These are phyloP conservation scores for Nesogale talazaci DNA, from an alignment of 2,113 vertebrate genomes.

Conservation along the genomic window DNA sequence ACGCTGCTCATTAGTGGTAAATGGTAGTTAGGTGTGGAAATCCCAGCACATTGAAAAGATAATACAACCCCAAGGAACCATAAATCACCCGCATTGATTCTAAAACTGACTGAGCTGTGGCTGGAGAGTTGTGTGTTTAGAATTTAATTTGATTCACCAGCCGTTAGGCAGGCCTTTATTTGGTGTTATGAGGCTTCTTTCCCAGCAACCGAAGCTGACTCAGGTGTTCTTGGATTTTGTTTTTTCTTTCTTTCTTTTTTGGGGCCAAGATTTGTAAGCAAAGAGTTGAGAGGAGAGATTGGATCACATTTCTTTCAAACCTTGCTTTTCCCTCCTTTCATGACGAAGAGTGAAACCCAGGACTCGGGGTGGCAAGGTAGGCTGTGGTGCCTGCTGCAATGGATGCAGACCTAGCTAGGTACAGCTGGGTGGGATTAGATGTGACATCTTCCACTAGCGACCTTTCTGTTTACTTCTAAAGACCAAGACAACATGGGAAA, in stretches of 20 bases:
- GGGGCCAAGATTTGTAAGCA: neutral
- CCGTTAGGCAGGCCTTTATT: constrained; percentile 75
- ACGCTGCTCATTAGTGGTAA: constrained; percentile 76
- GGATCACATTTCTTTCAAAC: constrained; percentile 10
- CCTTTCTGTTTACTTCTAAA: neutral
- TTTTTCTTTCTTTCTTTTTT: neutral
- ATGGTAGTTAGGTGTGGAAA: constrained; percentile 73
- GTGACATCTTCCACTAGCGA: constrained; percentile 13
- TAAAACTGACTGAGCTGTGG: constrained; percentile 78
- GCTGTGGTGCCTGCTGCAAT: neutral
- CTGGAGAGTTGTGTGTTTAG: constrained; percentile 78
- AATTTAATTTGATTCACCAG: constrained; percentile 84
- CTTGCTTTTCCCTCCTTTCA: neutral
- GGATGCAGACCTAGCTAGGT: constrained; percentile 19
- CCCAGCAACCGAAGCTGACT: constrained; percentile 77
- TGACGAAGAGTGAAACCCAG: neutral
- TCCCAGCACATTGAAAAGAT: constrained; percentile 69
- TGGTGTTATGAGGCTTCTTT: constrained; percentile 80
- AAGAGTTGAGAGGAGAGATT: neutral
- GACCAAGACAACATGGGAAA: neutral
- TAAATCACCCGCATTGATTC: constrained; percentile 81
- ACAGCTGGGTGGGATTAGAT: neutral
- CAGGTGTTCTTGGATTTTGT: constrained; percentile 61
- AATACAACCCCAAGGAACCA: constrained; percentile 69
- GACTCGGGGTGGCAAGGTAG: neutral